Base-by-base conservation (phyloP, 2,888 invertebrate genomes). In the Kuschelorhynchus macadamiae region DNA sequence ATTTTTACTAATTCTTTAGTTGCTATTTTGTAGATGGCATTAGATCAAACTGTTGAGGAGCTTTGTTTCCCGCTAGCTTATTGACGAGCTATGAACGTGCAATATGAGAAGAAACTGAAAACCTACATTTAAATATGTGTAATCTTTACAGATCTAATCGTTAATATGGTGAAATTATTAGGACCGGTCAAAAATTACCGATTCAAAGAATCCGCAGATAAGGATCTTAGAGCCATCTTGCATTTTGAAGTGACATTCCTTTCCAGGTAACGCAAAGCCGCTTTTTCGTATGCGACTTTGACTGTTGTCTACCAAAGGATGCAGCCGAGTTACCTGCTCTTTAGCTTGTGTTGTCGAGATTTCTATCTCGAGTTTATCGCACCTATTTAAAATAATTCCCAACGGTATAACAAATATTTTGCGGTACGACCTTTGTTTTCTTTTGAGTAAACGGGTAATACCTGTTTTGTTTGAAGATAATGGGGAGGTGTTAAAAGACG, bases 161-260 rank as follows among this genome's bases (percentile, higher is more conserved):
- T 25, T 25, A 49, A 49, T 49, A n/a, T 8, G 21, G 21, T 49
- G 49, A 49, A 57, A 18, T 33, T 50, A 55, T 47, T 55, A 21
- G 47, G 50, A 14, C 46, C 2, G 46, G 49, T 73, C 39, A 76
- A 78, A 80, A 80, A 80, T 79, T 78, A 81, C 78, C 80, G 78
- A 81, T 81, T 81, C 81, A 76, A 76, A 80, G 78, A 81, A 79
- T 47, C 17, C 39, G 75, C 78, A 80, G 80, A 81, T 81, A 80
- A 76, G 76, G 76, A 81, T 81, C 81, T 81, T 25, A 76, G 67
- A 75, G 75, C 78, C 78, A 78, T 80, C 79, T 79, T 80, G 79
- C 78, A 81, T 77, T 79, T 79, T 77, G 77, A 79, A 76, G 75
- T 76, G 78, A 76, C 79, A 79, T 80, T 80, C 78, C 77, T 77